Percentiles rank a stretch among this genome's conserved stretches.
Evolutionary conservation across 2,888 invertebrate species (phyloP).

Genomic region (Nomada ruficornis): DNA sequence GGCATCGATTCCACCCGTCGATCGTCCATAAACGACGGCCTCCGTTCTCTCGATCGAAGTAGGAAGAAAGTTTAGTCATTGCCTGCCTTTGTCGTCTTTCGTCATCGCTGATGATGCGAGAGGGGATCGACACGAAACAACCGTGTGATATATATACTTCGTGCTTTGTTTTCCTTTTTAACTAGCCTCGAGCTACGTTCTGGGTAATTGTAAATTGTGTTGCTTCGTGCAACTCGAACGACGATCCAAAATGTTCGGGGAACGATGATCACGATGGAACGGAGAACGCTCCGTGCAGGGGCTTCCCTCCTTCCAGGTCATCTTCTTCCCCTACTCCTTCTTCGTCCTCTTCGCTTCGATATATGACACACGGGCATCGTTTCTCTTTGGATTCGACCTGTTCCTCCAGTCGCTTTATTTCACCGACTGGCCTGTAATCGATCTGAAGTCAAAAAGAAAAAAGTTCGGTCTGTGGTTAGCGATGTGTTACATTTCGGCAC

Average conservation of each 20-base stretch:
- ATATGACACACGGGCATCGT: conserved; percentile 42
- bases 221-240: conserved; percentile 11
- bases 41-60: not conserved
- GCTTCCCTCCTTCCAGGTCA: conserved; percentile 1
- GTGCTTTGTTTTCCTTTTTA: no score
- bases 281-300: not conserved
- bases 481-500: conserved; percentile 31
- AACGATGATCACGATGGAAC: conserved; percentile 31
- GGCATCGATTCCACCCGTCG: conserved; percentile 19
- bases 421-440: conserved; percentile 59
- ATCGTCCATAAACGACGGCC: conserved; percentile 14
- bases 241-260: conserved; percentile 15
- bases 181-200: not conserved
- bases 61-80: conserved; percentile 6
- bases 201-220: conserved; percentile 30
- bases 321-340: conserved; percentile 1
- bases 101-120: not conserved
- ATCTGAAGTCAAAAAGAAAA: conserved; percentile 69
- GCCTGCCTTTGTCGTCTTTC: no score
- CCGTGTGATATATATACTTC: not conserved
- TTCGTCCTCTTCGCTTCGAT: conserved; percentile 28
- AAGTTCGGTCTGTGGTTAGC: conserved; percentile 28
- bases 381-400: conserved; percentile 61
- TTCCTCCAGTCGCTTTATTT: conserved; percentile 61
- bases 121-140: not conserved